A percentile compares a stretch with the other conserved stretches of the same genome.
Evolutionary conservation across 23 tunicate species (phyloP).

Genomic region (Trididemnum clinides): DNA sequence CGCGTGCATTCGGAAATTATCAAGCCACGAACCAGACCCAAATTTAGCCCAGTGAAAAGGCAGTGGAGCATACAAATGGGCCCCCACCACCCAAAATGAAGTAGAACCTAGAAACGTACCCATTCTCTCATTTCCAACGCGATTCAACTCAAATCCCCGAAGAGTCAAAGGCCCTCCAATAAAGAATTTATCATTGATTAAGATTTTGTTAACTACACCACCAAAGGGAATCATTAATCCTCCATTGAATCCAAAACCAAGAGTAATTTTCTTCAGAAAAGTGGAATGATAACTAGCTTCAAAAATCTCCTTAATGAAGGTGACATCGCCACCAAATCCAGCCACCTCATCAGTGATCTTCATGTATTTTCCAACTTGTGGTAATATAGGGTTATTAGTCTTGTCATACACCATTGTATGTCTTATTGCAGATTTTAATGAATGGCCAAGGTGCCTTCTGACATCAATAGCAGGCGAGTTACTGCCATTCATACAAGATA

Average conservation of each 20-base stretch:
- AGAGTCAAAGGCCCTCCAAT: conserved; percentile 86
- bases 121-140: conserved; percentile 53
- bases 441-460: conserved; percentile 66
- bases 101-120: conserved; percentile 63
- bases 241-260: conserved; percentile 41
- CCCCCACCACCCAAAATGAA: conserved; percentile 76
- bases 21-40: conserved; percentile 75
- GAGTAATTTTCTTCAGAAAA: conserved; percentile 44
- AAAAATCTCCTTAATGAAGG: conserved; percentile 52
- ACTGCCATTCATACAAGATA: conserved; percentile 6
- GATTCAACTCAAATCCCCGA: conserved; percentile 84
- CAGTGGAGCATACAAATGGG: conserved; percentile 79
- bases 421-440: conserved; percentile 69
- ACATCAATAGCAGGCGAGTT: conserved; percentile 53
- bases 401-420: conserved; percentile 65
- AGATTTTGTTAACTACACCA: neutral
- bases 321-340: conserved; percentile 53
- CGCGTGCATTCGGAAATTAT: conserved; percentile 72
- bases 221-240: conserved; percentile 47
- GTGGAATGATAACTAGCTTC: conserved; percentile 42
- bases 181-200: conserved; percentile 61
- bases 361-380: conserved; percentile 46
- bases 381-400: conserved; percentile 60
- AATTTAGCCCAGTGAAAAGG: conserved; percentile 76
- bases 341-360: conserved; percentile 80